Evolutionary conservation across 2,888 invertebrate species (phyloP).

Genomic region (Drosophila mulleri): DNA sequence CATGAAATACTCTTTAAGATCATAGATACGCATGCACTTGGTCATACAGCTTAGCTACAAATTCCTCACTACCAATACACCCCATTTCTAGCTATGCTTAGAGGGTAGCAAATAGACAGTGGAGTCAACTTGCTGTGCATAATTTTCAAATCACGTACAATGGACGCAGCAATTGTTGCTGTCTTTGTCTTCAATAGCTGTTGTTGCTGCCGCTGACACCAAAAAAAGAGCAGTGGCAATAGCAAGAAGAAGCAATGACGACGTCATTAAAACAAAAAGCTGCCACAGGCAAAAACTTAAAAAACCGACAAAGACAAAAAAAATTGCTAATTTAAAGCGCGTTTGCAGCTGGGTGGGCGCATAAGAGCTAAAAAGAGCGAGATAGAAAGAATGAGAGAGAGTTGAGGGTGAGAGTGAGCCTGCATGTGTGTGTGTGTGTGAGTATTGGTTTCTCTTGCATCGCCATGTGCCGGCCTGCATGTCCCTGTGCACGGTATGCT

Average conservation of each 20-base stretch:
- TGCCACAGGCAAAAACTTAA: slow-evolving; percentile 41
- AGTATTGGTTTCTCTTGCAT: slow-evolving; percentile 29
- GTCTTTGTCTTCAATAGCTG: slow-evolving; percentile 23
- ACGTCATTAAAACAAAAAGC: slow-evolving; percentile 64
- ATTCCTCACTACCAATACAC: background rate
- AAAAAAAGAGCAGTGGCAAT: slow-evolving; percentile 30
- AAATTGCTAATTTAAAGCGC: slow-evolving; percentile 72
- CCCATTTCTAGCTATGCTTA: background rate
- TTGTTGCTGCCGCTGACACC: slow-evolving; percentile 49
- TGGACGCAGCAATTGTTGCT: slow-evolving; percentile 54
- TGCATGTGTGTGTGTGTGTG: slow-evolving; percentile 13
- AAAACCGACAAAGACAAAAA: slow-evolving; percentile 18
- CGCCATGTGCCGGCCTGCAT: slow-evolving; percentile 6
- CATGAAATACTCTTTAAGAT: slow-evolving; percentile 24
- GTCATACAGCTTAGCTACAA: background rate
- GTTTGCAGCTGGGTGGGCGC: slow-evolving; percentile 38
- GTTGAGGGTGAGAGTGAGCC: slow-evolving; percentile 10
- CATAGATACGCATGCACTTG: background rate
- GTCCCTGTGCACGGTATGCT: slow-evolving; percentile 57
- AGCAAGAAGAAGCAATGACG: slow-evolving; percentile 35
- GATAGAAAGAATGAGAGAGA: slow-evolving; percentile 2
- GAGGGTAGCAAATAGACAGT: slow-evolving; percentile 39
- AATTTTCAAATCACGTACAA: slow-evolving; percentile 82
- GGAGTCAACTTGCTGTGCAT: slow-evolving; percentile 60
- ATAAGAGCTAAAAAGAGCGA: slow-evolving; percentile 12